phyloP scores from a whole-genome alignment of 2,113 vertebrate species.

The Macaca fascicularis region T2T-MFA8v1.1 NC_088380.1:31796501-31797000 shows the following conservation, averaged over 20 bases:
- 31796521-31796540: constrained; percentile 50
- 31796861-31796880: not conserved
- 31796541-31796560: constrained; percentile 41
- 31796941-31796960: not conserved
- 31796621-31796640: constrained; percentile 54
- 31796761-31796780: not conserved
- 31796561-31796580: constrained; percentile 48
- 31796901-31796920: not conserved
- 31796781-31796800: not conserved
- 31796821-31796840: not conserved
- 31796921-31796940: not conserved
- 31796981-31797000: not conserved
- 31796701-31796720: not conserved
- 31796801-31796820: not conserved
- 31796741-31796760: not conserved
- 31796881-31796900: not conserved
- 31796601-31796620: constrained; percentile 39
- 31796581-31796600: constrained; percentile 38
- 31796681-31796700: not conserved
- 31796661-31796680: not conserved
- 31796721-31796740: not conserved
- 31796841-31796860: not conserved
- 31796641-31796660: not conserved
- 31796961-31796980: not conserved
- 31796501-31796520: constrained; percentile 36